These are phyloP conservation scores for Dicycla oo DNA, from an alignment of 2,888 invertebrate genomes.

Conservation along the genomic window DNA sequence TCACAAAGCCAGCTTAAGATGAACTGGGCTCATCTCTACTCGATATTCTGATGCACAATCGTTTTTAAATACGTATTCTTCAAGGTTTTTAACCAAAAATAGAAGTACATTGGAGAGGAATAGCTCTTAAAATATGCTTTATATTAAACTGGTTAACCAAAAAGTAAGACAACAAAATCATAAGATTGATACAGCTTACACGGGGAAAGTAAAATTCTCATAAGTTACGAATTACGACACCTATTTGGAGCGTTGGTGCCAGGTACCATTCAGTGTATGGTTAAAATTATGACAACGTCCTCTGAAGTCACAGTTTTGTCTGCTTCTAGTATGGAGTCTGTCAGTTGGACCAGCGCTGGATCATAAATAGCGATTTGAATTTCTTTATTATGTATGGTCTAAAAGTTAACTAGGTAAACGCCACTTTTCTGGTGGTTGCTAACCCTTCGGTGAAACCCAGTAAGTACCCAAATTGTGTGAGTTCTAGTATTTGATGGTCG, in stretches of 20 bases:
- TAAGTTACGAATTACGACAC: conserved; percentile 31
- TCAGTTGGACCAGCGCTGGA: not conserved
- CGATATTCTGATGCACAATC: not conserved
- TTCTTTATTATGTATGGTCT: not conserved
- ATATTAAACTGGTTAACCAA: conserved; percentile 9
- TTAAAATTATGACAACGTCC: not conserved
- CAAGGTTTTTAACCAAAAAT: not conserved
- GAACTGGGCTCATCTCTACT: not conserved
- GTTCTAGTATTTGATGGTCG: too few species aligned
- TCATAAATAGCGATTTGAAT: not conserved
- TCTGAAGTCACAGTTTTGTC: not conserved
- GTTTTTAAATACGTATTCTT: not conserved
- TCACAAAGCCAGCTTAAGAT: not conserved
- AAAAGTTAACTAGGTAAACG: not conserved
- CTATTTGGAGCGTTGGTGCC: conserved; percentile 25
- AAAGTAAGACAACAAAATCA: conserved; percentile 15
- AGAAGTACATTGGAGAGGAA: not conserved
- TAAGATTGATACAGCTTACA: conserved; percentile 17
- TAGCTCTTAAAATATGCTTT: not conserved
- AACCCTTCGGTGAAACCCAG: not conserved
- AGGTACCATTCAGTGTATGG: conserved; percentile 15
- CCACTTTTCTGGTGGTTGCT: conserved; percentile 1
- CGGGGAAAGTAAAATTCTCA: conserved; percentile 22
- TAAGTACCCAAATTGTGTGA: not conserved
- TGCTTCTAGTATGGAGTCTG: not conserved